phyloP scores from a whole-genome alignment of 1,140 invertebrate genomes.

The Lepidurus couesii region DNA sequence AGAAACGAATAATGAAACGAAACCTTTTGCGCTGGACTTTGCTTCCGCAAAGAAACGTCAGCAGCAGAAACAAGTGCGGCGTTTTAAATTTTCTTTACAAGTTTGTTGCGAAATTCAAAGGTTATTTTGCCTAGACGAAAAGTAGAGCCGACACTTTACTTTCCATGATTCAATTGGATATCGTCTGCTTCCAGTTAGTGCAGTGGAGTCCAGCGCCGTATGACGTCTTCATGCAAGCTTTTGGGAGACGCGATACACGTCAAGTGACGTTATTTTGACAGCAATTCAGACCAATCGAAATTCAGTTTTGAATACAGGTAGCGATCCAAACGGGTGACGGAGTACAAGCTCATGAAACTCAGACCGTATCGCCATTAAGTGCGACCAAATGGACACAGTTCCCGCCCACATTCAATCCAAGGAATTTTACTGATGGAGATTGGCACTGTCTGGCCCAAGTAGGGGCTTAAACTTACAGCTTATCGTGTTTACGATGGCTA shows the following conservation, averaged over 20 bases:
- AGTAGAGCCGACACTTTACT: not conserved
- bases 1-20: not conserved
- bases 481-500: too few relatives aligned
- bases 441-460: not conserved
- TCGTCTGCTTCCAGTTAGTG: not conserved
- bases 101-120: not conserved
- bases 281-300: not conserved
- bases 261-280: not conserved
- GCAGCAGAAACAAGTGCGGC: not conserved
- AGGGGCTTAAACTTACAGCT: not conserved
- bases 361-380: not conserved
- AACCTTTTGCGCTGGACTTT: conserved; percentile 6
- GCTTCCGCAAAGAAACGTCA: not conserved
- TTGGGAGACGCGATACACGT: conserved; percentile 1
- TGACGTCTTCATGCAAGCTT: not conserved
- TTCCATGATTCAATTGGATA: not conserved
- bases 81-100: not conserved
- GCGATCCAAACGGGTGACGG: not conserved
- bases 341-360: not conserved
- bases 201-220: not conserved
- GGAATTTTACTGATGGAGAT: not conserved
- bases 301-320: not conserved
- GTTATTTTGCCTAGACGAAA: not conserved
- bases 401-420: not conserved
- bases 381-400: not conserved